A percentile compares a stretch with the other conserved stretches of the same genome.
Conservation (phyloP, 2,888 invertebrate genomes). For the Lamellibrachia satsuma region DNA sequence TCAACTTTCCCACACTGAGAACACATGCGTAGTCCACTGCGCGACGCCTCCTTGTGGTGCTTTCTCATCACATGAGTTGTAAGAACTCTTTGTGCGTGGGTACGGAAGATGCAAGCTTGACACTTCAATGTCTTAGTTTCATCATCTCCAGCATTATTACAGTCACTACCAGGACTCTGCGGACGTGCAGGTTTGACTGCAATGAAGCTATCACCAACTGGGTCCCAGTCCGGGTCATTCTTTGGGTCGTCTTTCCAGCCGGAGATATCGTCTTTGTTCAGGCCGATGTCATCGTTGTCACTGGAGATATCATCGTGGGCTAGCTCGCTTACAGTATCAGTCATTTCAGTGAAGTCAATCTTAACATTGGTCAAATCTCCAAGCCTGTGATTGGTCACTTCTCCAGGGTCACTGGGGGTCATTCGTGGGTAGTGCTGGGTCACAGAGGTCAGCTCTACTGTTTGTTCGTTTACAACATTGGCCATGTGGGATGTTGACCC, state of each 20-base stretch:
- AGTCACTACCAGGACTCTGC: background rate
- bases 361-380: background rate
- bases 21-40: background rate
- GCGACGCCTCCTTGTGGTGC: background rate
- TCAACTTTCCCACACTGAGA: background rate
- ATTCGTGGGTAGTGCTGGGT: background rate
- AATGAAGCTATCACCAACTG: background rate
- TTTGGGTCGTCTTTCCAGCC: constrained; percentile 7
- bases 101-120: background rate
- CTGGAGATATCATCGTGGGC: background rate
- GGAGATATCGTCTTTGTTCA: background rate
- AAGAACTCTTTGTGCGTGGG: background rate
- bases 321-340: background rate
- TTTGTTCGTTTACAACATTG: background rate
- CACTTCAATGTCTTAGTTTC: background rate
- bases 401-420: background rate
- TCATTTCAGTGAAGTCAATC: background rate
- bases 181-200: background rate
- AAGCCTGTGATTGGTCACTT: background rate
- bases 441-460: background rate
- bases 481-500: background rate
- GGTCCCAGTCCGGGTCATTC: constrained; percentile 1
- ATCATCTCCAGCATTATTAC: background rate
- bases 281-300: background rate
- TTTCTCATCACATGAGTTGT: background rate